Evolutionary conservation across 2,113 vertebrate species (phyloP).

Genomic region (Brienomyrus longianalis): DNA sequence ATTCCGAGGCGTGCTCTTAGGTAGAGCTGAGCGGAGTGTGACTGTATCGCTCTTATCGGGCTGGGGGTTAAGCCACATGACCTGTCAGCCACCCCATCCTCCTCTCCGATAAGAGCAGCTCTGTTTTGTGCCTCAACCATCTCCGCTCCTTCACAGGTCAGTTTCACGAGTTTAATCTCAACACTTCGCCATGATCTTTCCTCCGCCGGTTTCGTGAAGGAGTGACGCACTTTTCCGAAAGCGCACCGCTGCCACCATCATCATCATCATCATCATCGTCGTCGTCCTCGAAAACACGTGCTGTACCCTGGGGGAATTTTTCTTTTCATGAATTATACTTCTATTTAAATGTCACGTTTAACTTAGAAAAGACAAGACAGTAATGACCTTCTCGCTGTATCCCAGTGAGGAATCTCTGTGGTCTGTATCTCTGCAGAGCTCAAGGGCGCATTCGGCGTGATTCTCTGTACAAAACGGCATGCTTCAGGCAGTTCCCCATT

Average conservation of each 20-base stretch:
- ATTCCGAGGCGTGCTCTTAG: neutral
- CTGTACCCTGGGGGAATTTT: neutral
- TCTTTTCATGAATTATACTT: neutral
- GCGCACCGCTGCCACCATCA: neutral
- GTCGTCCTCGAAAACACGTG: neutral
- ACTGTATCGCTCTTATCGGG: neutral
- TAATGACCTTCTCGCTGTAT: conserved; percentile 19
- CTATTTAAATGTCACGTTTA: conserved; percentile 15
- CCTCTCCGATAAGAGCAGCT: neutral
- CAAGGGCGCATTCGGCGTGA: conserved; percentile 4
- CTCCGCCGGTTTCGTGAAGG: neutral
- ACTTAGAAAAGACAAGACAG: conserved; percentile 7
- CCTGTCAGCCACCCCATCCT: neutral
- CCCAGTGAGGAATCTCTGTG: neutral
- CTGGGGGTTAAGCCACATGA: neutral
- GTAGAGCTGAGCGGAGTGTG: neutral
- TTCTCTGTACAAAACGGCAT: neutral
- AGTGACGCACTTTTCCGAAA: neutral
- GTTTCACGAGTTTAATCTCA: neutral
- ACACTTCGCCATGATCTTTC: neutral
- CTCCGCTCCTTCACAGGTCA: neutral
- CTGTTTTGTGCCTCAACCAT: neutral
- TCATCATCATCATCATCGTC: neutral
- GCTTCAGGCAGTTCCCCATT: neutral
- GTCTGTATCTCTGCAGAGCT: conserved; percentile 16